phyloP scores from a whole-genome alignment of 1,140 invertebrate genomes.

The Eciton burchellii region DNA sequence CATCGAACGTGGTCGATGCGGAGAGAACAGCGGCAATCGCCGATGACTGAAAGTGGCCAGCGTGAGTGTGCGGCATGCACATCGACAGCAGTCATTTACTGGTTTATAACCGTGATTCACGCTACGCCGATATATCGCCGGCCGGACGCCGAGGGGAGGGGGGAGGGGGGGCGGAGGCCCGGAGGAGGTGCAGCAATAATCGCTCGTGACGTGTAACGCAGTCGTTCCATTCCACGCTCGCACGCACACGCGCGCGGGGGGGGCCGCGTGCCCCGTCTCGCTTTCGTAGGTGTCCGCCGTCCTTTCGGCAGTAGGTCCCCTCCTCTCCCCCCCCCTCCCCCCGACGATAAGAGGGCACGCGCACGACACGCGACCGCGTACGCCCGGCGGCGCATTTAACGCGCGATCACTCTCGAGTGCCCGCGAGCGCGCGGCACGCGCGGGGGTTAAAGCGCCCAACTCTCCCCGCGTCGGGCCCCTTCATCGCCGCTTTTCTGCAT shows the following conservation, averaged over 20 bases:
- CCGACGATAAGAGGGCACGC: slow-evolving; percentile 77
- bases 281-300: slow-evolving; percentile 57
- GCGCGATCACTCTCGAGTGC: slow-evolving; percentile 85
- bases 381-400: slow-evolving; percentile 84
- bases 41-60: slow-evolving; percentile 66
- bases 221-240: slow-evolving; percentile 36
- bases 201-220: slow-evolving; percentile 10
- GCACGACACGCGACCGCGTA: slow-evolving; percentile 82
- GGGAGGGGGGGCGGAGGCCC: slow-evolving; percentile 5
- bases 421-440: slow-evolving; percentile 70
- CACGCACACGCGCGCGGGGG: slow-evolving; percentile 13
- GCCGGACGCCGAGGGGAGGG: background rate
- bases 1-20: background rate
- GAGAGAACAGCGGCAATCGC: slow-evolving; percentile 30
- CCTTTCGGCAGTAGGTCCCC: slow-evolving; percentile 21
- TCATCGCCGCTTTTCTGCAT: slow-evolving; percentile 30
- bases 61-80: slow-evolving; percentile 3
- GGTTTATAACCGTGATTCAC: slow-evolving; percentile 66
- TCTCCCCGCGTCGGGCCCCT: slow-evolving; percentile 10
- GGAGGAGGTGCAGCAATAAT: slow-evolving; percentile 7
- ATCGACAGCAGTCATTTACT: slow-evolving; percentile 41
- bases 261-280: slow-evolving; percentile 54
- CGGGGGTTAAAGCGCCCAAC: slow-evolving; percentile 60
- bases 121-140: slow-evolving; percentile 45
- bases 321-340: background rate